A percentile compares a stretch with the other conserved stretches of the same genome.
Conservation (phyloP, 1,140 invertebrate species). For the Drosophila guanche region DNA sequence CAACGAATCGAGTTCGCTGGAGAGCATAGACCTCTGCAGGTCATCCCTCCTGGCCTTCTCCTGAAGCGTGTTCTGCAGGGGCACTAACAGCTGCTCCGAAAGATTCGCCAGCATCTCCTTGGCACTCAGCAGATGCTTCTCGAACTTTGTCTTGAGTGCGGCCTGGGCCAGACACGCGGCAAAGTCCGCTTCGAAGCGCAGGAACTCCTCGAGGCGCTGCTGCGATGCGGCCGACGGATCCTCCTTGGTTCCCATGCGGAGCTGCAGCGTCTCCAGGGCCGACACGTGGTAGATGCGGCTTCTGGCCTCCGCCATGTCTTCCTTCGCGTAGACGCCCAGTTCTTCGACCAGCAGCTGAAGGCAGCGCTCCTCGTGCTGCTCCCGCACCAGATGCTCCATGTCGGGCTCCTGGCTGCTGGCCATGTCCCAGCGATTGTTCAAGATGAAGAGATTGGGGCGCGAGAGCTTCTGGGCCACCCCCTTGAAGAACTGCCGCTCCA, state of each 20-base stretch:
- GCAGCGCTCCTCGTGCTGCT: conserved; percentile 96
- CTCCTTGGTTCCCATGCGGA: conserved; percentile 85
- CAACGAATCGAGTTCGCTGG: neutral
- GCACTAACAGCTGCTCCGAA: neutral
- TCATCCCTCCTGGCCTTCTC: conserved; percentile 3
- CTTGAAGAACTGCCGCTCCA: conserved; percentile 99
- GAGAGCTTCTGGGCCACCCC: conserved; percentile 98
- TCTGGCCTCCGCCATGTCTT: conserved; percentile 90
- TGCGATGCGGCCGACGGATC: conserved; percentile 86
- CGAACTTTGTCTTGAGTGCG: conserved; percentile 99
- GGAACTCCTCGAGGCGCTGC: conserved; percentile 96
- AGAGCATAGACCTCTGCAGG: neutral
- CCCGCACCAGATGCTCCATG: conserved; percentile 92
- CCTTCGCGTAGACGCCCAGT: conserved; percentile 91
- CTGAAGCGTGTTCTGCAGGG: conserved; percentile 5
- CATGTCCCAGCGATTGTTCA: conserved; percentile 99
- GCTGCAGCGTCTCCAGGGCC: conserved; percentile 94
- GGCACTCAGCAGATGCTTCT: conserved; percentile 96
- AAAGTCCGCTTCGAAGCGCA: conserved; percentile 98
- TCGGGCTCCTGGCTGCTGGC: conserved; percentile 95
- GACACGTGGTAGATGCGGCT: conserved; percentile 99
- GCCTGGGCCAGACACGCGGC: conserved; percentile 99
- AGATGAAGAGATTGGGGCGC: conserved; percentile 99
- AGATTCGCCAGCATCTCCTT: conserved; percentile 90
- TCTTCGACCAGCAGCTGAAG: conserved; percentile 97